Evolutionary conservation across 2,888 invertebrate genomes (phyloP), one percentile per base, ranked within the genome.

Genomic region (Drosophila austrosaltans): DNA sequence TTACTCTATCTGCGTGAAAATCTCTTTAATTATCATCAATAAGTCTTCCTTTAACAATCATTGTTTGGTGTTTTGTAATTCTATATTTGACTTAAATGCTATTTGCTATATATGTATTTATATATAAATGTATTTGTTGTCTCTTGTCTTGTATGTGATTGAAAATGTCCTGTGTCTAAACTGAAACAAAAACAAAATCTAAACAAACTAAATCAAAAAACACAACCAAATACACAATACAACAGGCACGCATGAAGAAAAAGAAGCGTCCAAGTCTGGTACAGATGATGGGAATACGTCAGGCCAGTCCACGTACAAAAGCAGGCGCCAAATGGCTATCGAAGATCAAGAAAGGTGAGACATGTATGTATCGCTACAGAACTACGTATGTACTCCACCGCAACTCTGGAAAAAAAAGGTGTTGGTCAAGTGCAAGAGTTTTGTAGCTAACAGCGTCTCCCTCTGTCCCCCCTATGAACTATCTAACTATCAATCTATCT

Each of bases 311-410:
- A 10, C 94, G 97, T 70, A 96, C 97, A 8, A 97, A 96, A 92
- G 97, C 97, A 86, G 97, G 97, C 40, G 96, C 96, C 79, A 97
- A 97, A 90, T 97, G 97, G 97, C 93, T 97, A 69, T 96, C 97
- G 61, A 97, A 97, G 92, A 96, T 97, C 83, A 97, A 96, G 91
- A 96, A 97, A 90, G 96, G 96, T 76, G 96, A 96, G 92, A 91
- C 89, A 90, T 89, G 90, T 90, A 96, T 96, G 64, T 96, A 79
- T 87, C 85, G 78, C 80, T 77, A 75, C 74, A 74, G 75, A 61
- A 69, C 68, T 75, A 71, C 61, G 44, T 32, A 12, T 30, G 32
- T 53, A n/a, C 7, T 32, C 61, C 59, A 30, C 20, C 20, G 66
- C 59, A 61, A 32, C 22, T 32, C 42, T 59, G 57, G 39, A 57